Conservation (phyloP, 2,113 vertebrate species). For the Casuarius casuarius region DNA sequence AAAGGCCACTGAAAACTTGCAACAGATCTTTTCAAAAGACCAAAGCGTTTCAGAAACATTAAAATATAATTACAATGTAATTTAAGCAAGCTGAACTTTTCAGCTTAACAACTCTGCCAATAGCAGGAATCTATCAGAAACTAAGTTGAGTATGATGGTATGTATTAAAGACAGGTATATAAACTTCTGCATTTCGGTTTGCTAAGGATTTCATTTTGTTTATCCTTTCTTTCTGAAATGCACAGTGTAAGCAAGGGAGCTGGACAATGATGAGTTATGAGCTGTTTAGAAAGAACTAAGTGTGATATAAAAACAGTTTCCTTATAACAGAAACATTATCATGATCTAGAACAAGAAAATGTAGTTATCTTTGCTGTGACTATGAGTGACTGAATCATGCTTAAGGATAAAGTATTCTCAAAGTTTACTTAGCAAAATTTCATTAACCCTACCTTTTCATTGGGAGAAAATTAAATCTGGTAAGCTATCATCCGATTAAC, state of each 20-base stretch:
- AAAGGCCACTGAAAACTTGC: neutral
- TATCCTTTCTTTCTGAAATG: neutral
- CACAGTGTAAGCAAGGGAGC: neutral
- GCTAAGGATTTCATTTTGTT: neutral
- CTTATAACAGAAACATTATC: neutral
- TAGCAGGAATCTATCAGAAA: neutral
- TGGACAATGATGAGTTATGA: neutral
- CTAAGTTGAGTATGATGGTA: neutral
- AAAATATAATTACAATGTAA: neutral
- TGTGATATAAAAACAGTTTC: neutral
- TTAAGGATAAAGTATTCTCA: neutral
- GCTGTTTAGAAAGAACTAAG: neutral
- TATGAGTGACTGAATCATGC: neutral
- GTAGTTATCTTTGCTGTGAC: neutral
- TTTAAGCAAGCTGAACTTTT: neutral
- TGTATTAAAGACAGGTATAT: neutral
- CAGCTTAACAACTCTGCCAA: neutral
- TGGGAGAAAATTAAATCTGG: neutral
- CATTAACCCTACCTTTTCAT: neutral
- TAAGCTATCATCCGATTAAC: neutral
- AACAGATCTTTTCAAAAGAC: neutral
- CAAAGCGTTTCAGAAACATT: neutral
- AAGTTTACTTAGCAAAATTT: neutral
- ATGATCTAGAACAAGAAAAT: neutral
- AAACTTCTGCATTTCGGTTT: neutral